A percentile compares a stretch with the other conserved stretches of the same genome.
phyloP scores from a whole-genome alignment of 2,113 vertebrate species.

The Saguinus imperator region DNA sequence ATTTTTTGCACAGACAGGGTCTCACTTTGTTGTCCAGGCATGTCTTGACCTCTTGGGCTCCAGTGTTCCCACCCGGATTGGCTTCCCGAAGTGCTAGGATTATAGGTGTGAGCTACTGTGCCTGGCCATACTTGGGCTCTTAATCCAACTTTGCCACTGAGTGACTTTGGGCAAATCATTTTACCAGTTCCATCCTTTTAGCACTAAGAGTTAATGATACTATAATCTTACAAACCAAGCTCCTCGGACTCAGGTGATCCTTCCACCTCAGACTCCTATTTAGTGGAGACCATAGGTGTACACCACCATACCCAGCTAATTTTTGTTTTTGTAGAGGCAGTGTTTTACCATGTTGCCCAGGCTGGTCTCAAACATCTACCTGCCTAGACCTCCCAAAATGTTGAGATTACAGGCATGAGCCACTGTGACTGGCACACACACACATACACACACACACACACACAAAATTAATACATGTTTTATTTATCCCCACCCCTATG shows the following conservation, averaged over 20 bases:
- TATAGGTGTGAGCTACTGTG: no score
- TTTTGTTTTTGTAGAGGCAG: background rate
- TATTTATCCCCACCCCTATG: background rate
- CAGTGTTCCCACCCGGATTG: no score
- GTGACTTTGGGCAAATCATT: background rate
- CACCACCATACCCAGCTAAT: background rate
- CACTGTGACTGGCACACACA: background rate
- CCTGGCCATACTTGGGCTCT: background rate
- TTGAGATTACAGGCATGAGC: background rate
- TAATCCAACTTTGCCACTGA: background rate
- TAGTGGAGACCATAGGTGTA: background rate
- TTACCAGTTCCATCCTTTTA: background rate
- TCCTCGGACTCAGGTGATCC: background rate
- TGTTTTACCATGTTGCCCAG: background rate
- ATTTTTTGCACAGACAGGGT: no score
- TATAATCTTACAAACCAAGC: background rate
- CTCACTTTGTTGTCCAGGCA: no score
- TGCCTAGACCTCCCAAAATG: background rate
- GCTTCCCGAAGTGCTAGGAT: no score
- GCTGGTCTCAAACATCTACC: background rate
- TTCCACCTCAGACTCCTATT: background rate
- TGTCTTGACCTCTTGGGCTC: no score
- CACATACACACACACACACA: no score
- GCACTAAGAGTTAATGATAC: background rate
- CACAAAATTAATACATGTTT: background rate